A percentile compares a stretch with the other conserved stretches of the same genome.
These are phyloP conservation scores for Varroa destructor DNA, from an alignment of 1,140 invertebrate genomes.

Conservation along the genomic window DNA sequence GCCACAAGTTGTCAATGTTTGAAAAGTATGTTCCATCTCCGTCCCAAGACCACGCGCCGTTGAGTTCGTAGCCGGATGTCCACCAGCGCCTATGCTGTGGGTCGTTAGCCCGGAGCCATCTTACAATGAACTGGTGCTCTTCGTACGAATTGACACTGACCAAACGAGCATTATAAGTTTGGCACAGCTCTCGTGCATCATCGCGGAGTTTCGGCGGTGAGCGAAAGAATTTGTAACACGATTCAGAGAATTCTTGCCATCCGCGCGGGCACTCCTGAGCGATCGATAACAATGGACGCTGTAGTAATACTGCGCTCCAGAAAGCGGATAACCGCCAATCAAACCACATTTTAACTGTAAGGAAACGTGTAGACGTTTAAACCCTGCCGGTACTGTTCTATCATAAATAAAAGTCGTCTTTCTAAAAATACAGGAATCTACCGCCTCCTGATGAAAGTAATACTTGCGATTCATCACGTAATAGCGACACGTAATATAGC, in stretches of 20 bases:
- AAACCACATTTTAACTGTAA: no score
- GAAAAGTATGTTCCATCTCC: conserved; percentile 58
- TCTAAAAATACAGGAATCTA: no score
- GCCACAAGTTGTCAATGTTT: conserved; percentile 66
- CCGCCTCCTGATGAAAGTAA: no score
- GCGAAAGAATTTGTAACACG: conserved; percentile 74
- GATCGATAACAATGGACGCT: not conserved
- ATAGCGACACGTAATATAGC: no score
- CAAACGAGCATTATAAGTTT: conserved; percentile 63
- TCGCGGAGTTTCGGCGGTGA: conserved; percentile 60
- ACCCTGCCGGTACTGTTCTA: no score
- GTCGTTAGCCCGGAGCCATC: conserved; percentile 61
- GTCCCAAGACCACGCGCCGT: conserved; percentile 67
- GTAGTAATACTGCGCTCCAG: no score
- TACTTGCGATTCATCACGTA: no score
- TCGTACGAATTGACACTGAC: conserved; percentile 62
- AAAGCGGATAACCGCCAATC: no score
- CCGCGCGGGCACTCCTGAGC: conserved; percentile 54
- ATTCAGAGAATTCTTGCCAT: conserved; percentile 59
- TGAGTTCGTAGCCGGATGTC: conserved; percentile 56
- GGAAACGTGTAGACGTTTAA: no score
- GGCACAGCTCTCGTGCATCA: conserved; percentile 64
- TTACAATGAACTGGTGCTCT: conserved; percentile 69
- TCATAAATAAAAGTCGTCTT: no score
- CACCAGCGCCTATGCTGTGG: conserved; percentile 76